A percentile compares a stretch with the other conserved stretches of the same genome.
Conservation (phyloP, 2,888 invertebrate species). For the Epirrita christyi region DNA sequence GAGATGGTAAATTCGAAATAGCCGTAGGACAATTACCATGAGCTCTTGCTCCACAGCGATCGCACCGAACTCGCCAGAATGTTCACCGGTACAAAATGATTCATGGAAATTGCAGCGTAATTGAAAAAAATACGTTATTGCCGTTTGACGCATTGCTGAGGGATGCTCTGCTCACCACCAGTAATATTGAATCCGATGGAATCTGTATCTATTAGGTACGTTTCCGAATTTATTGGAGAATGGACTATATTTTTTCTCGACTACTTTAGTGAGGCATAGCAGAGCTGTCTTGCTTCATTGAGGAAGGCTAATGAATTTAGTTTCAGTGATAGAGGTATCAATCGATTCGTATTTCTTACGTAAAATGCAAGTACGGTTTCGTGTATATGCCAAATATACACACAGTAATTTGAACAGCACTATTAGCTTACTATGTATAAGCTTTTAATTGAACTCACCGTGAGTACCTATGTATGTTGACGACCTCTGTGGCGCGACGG, state of each 20-base stretch:
- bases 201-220: constrained; percentile 43
- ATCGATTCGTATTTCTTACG: no score
- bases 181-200: constrained; percentile 49
- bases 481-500: no score
- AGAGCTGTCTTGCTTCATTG: no score
- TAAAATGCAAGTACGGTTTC: constrained; percentile 1
- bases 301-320: no score
- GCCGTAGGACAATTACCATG: neutral
- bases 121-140: constrained; percentile 82
- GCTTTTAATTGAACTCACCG: no score
- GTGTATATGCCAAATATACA: neutral
- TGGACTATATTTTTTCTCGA: neutral
- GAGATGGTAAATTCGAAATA: neutral
- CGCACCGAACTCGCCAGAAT: constrained; percentile 57
- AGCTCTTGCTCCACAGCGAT: constrained; percentile 40
- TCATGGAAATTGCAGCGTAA: constrained; percentile 80
- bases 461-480: no score
- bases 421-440: no score
- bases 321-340: no score
- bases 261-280: no score
- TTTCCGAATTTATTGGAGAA: constrained; percentile 13
- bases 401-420: no score
- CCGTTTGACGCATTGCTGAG: constrained; percentile 73
- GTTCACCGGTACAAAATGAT: constrained; percentile 72
- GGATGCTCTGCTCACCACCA: constrained; percentile 52